These are phyloP conservation scores for Solen grandis DNA, from an alignment of 1,140 invertebrate genomes.

Conservation along the genomic window DNA sequence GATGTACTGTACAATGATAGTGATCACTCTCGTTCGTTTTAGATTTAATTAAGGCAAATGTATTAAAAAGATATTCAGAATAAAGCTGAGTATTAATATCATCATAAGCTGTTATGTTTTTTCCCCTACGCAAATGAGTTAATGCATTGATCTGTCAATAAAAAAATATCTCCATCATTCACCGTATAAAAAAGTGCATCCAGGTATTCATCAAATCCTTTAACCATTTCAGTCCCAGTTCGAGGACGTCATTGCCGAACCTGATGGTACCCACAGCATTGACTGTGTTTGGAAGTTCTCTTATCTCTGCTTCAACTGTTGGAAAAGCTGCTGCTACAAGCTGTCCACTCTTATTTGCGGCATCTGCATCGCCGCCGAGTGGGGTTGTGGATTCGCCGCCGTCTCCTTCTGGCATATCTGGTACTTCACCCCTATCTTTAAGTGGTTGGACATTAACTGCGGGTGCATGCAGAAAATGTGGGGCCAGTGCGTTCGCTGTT, in stretches of 20 bases:
- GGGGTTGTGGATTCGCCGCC: conserved; percentile 88
- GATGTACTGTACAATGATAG: too few species aligned
- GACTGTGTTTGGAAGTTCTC: conserved; percentile 89
- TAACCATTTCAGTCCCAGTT: too few species aligned
- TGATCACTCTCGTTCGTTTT: too few species aligned
- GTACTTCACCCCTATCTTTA: conserved; percentile 73
- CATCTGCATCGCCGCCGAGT: conserved; percentile 85
- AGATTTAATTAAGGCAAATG: too few species aligned
- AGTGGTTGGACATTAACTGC: not conserved
- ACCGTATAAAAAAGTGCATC: too few species aligned
- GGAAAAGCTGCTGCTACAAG: conserved; percentile 87
- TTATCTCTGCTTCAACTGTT: conserved; percentile 85
- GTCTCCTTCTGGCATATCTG: conserved; percentile 84
- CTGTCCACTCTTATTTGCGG: conserved; percentile 86
- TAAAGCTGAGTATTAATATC: too few species aligned
- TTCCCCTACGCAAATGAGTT: too few species aligned
- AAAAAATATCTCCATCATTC: too few species aligned
- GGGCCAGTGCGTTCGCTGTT: conserved; percentile 6
- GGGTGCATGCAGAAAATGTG: not conserved
- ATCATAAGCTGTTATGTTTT: too few species aligned
- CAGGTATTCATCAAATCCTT: too few species aligned
- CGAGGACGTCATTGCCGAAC: conserved; percentile 48
- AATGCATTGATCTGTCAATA: too few species aligned
- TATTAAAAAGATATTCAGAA: too few species aligned
- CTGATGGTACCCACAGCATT: conserved; percentile 83